A percentile compares a stretch with the other conserved stretches of the same genome.
These are phyloP conservation scores for Globicephala melas DNA, from an alignment of 2,113 vertebrate genomes.

Conservation along the genomic window DNA sequence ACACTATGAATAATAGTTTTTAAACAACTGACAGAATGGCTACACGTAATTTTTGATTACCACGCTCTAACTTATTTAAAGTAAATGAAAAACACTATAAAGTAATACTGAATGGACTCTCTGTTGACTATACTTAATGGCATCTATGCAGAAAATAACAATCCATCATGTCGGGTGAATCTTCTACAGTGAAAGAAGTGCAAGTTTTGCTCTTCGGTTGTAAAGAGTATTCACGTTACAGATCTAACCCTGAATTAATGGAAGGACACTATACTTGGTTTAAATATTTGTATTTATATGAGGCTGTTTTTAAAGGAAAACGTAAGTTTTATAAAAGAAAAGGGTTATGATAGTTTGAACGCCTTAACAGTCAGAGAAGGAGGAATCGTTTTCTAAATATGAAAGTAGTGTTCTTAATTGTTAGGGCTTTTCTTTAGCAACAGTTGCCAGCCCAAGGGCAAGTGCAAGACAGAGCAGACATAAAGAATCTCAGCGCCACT, in stretches of 20 bases:
- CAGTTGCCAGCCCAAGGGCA: conserved; percentile 61
- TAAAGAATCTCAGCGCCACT: conserved; percentile 16
- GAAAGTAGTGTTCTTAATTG: not conserved
- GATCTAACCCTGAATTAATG: not conserved
- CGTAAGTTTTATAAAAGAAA: not conserved
- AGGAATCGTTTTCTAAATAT: not conserved
- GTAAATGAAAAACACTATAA: not conserved
- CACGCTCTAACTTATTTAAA: not conserved
- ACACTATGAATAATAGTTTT: not conserved
- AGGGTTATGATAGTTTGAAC: not conserved
- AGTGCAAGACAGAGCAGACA: conserved; percentile 40
- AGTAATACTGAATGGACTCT: not conserved
- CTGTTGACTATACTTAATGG: not conserved
- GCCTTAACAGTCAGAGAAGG: not conserved
- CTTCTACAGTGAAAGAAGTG: not conserved
- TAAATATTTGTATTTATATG: not conserved
- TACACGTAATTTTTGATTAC: not conserved
- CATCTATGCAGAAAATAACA: not conserved
- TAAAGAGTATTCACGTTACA: not conserved
- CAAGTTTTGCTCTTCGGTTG: not conserved
- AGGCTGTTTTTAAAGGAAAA: not conserved
- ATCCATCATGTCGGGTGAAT: not conserved
- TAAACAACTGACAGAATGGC: not conserved
- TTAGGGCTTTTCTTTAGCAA: conserved; percentile 36
- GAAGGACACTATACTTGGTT: not conserved